Base-by-base conservation (phyloP, 2,888 invertebrate species). In the Luffia ferchaultella region DNA sequence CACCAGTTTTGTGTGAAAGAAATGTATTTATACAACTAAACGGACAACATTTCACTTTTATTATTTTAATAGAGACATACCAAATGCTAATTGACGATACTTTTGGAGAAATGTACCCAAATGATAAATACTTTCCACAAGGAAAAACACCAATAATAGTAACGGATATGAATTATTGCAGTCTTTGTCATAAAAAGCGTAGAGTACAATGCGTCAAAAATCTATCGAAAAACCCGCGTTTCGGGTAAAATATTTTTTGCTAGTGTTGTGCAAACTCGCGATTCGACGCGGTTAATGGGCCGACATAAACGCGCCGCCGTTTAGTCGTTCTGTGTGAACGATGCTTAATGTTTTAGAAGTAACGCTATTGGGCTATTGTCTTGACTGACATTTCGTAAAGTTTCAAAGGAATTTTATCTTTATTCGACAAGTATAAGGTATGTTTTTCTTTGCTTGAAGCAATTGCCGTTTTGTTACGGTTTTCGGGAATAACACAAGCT, bases 41-140 rank as follows among this genome's bases (percentile, higher is more conserved):
- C n/a, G n/a, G n/a, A n/a, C n/a, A n/a, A n/a, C n/a, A n/a, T n/a
- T n/a, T n/a, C n/a, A n/a, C n/a, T n/a, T n/a, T n/a, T n/a, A n/a
- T n/a, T n/a, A n/a, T n/a, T n/a, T n/a, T n/a, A n/a, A n/a, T n/a
- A n/a, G n/a, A n/a, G n/a, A n/a, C n/a, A n/a, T n/a, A n/a, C n/a
- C n/a, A n/a, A n/a, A n/a, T n/a, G n/a, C n/a, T n/a, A n/a, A n/a
- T n/a, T n/a, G n/a, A n/a, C n/a, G n/a, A n/a, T n/a, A n/a, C n/a
- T n/a, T n/a, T n/a, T n/a, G n/a, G n/a, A n/a, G n/a, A n/a, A n/a
- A n/a, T n/a, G n/a, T n/a, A n/a, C n/a, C n/a, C n/a, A n/a, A n/a
- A n/a, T n/a, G n/a, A n/a, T n/a, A n/a, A n/a, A n/a, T n/a, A n/a
- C 78, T 79, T 80, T 82, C 76, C 76, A 79, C 79, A 68, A 77